These are phyloP conservation scores for Miopithecus talapoin DNA, from an alignment of 2,797 vertebrate genomes.

Conservation along the genomic window DNA sequence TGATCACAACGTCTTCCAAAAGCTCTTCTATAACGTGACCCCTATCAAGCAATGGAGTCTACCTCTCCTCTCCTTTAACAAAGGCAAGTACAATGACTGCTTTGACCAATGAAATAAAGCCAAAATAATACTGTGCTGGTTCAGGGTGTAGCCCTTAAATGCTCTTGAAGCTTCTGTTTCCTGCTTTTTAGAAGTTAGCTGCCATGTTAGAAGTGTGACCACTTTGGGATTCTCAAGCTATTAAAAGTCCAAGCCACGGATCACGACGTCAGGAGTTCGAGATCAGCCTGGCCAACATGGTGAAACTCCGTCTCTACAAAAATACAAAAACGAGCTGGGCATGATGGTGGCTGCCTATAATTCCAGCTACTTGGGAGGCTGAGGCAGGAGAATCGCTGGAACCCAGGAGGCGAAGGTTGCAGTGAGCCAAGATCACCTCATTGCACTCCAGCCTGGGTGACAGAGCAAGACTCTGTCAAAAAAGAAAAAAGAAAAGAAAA, in stretches of 20 bases:
- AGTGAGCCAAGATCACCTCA: too few relatives aligned
- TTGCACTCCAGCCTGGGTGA: too few relatives aligned
- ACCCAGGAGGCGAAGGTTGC: accelerated
- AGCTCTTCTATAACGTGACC: not conserved
- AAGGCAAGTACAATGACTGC: not conserved
- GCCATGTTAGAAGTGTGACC: not conserved
- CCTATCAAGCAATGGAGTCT: not conserved
- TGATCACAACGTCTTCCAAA: not conserved
- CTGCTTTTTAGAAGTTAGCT: not conserved
- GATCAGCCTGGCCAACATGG: too few relatives aligned
- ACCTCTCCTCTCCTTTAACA: not conserved
- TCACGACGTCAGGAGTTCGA: too few relatives aligned
- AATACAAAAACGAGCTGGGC: too few relatives aligned
- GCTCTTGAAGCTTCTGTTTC: not conserved
- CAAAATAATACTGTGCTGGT: not conserved
- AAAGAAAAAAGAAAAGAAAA: not conserved
- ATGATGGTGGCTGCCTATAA: too few relatives aligned
- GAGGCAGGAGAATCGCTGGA: too few relatives aligned
- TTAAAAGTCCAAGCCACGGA: not conserved
- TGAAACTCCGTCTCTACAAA: too few relatives aligned
- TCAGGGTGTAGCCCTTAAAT: not conserved
- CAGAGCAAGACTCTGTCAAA: too few relatives aligned
- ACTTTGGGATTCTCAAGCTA: not conserved
- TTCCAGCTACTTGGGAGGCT: too few relatives aligned
- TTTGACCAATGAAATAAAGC: not conserved